A percentile compares a stretch with the other conserved stretches of the same genome.
These are phyloP conservation scores for Drosophila pseudoobscura DNA, from an alignment of 1,140 invertebrate genomes.

Conservation along the genomic window DNA sequence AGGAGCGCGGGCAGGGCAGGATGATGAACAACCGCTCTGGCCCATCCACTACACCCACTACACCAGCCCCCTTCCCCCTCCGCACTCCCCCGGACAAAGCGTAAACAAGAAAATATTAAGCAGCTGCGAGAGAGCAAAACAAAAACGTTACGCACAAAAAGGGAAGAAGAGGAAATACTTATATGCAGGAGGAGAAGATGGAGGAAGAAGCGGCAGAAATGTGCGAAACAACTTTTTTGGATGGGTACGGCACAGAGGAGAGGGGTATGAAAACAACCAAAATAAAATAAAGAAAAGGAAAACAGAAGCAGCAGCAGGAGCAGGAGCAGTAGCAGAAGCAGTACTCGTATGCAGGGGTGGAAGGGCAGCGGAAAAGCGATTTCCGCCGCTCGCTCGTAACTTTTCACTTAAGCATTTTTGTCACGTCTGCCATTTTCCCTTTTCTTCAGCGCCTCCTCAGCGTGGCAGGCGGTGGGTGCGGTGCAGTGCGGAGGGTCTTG, in stretches of 20 bases:
- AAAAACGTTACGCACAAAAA: constrained; percentile 42
- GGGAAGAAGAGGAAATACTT: background rate
- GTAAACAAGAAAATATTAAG: constrained; percentile 81
- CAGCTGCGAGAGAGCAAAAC: constrained; percentile 53
- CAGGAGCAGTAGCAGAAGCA: constrained; percentile 5
- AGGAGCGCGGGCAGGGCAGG: constrained; percentile 17
- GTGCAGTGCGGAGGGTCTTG: constrained; percentile 3
- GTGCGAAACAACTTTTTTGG: constrained; percentile 39
- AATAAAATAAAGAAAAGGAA: constrained; percentile 50
- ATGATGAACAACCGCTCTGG: constrained; percentile 66
- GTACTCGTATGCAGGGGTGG: background rate
- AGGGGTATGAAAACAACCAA: constrained; percentile 33
- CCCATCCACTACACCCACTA: background rate
- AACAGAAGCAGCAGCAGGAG: background rate
- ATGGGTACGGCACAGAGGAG: background rate
- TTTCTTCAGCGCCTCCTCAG: constrained; percentile 2
- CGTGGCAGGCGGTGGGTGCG: background rate
- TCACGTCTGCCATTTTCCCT: constrained; percentile 71
- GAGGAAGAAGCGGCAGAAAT: constrained; percentile 23
- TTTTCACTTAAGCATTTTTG: constrained; percentile 82
- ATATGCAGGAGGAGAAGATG: background rate
- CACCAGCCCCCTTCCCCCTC: background rate
- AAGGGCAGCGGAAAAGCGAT: constrained; percentile 48
- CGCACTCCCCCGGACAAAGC: constrained; percentile 39
- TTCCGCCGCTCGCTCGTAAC: constrained; percentile 71